Base-by-base conservation (phyloP, 1,140 invertebrate genomes). In the Halyomorpha halys region DNA sequence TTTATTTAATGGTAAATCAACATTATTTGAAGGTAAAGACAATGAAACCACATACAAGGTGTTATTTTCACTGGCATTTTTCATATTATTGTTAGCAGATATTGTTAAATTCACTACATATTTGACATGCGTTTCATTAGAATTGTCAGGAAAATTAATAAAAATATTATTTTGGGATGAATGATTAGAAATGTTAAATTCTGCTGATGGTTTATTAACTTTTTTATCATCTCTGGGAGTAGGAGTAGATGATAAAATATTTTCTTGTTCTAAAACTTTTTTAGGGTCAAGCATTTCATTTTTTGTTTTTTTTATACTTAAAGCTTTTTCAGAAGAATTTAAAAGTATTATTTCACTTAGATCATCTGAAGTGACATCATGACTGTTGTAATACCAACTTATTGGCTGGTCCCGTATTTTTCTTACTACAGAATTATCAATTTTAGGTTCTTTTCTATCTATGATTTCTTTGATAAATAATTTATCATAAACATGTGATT, bases 21-120 rank as follows among this genome's bases (percentile, higher is more conserved):
- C n/a, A 59, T 19, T 54, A 23, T 79, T 76, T 65, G 81, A 83
- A 9, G 86, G 85, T 62, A 89, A 80, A 53, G 81, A 84, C 65
- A 88, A 80, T 65, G 86, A 86, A 66, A 88, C 74, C 45, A 86
- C 80, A 76, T 87, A 88, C 65, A 88, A 74, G 49, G 83, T 83
- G 69, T 82, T 81, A 69, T 78, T 77, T 68, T 45, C 44, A 49
- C 18, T 44, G 15, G 47, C 44, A 47, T 56, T 66, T 30, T 21
- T 21, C 45, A 63, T 62, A 18, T 45, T 59, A 62, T 45, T 63
- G 30, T 68, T 53, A 63, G 82, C 81, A 19, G 82, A 81, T 70
- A 89, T 87, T 3, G 86, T 87, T 63, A 89, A 77, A 76, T 89
- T 89, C 56, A 89, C 84, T 67, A 86, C 76, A 67, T 23, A 89